These are phyloP conservation scores for Drosophila quadrilineata DNA, from an alignment of 1,140 invertebrate species.

Conservation along the genomic window DNA sequence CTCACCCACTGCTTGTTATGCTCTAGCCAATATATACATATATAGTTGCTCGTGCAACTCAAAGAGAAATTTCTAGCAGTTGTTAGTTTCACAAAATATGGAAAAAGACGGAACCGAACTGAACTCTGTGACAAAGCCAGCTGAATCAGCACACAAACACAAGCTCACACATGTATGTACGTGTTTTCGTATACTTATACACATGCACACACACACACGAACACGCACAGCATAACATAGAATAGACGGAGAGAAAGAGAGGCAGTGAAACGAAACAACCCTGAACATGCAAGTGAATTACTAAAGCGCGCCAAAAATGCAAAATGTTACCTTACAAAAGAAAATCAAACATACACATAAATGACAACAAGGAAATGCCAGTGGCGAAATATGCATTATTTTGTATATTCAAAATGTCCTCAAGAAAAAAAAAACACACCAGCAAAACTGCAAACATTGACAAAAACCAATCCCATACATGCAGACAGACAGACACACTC, in stretches of 20 bases:
- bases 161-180: neutral
- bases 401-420: slow-evolving; percentile 1
- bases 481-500: neutral
- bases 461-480: slow-evolving; percentile 23
- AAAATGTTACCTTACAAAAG: no score
- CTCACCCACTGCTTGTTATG: no score
- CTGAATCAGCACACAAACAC: neutral
- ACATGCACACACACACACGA: slow-evolving; percentile 3
- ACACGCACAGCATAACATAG: neutral
- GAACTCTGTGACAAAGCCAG: no score
- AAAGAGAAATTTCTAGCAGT: no score
- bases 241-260: neutral
- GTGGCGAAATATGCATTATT: neutral
- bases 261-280: neutral
- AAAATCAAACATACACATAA: neutral
- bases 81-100: no score
- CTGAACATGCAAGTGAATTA: slow-evolving; percentile 33
- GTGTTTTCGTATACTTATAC: neutral
- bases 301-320: slow-evolving; percentile 52
- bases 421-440: neutral
- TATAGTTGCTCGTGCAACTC: no score
- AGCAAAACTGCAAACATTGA: slow-evolving; percentile 18
- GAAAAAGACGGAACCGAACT: no score
- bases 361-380: neutral
- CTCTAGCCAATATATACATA: neutral